phyloP scores from a whole-genome alignment of 53 echinoderm and acorn worm species.

The Luidia sarsii region DNA sequence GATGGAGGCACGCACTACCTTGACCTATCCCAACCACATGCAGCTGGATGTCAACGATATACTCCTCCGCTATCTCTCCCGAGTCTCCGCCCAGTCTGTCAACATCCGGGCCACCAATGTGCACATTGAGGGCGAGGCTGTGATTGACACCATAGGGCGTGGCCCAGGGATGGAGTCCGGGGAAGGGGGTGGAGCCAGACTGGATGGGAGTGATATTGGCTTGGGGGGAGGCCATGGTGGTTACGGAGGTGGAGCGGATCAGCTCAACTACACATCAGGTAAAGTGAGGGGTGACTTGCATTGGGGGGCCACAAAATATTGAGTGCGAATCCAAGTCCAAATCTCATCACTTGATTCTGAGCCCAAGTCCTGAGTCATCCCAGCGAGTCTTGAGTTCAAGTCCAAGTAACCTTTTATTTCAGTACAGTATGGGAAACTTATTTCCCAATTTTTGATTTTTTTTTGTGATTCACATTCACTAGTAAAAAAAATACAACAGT shows the following conservation, averaged over 20 bases:
- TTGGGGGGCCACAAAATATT: too few species aligned
- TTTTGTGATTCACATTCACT: too few species aligned
- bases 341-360: too few species aligned
- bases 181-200: slow-evolving; percentile 52
- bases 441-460: too few species aligned
- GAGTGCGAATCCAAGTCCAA: too few species aligned
- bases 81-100: slow-evolving; percentile 66
- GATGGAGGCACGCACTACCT: slow-evolving; percentile 61
- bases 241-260: slow-evolving; percentile 79
- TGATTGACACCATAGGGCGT: slow-evolving; percentile 67
- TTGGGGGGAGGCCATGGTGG: slow-evolving; percentile 89
- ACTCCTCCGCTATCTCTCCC: slow-evolving; percentile 69
- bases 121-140: slow-evolving; percentile 81
- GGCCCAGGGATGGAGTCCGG: slow-evolving; percentile 67
- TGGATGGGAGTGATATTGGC: slow-evolving; percentile 25
- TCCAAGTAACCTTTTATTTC: too few species aligned
- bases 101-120: slow-evolving; percentile 65
- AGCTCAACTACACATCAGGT: slow-evolving; percentile 71
- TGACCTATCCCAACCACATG: slow-evolving; percentile 78
- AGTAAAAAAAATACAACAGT: too few species aligned
- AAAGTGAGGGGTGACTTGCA: too few species aligned
- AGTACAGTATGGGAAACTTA: too few species aligned
- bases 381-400: too few species aligned
- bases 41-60: slow-evolving; percentile 63
- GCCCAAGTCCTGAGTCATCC: too few species aligned